Evolutionary conservation across 2,797 vertebrate species (phyloP).

Genomic region (Esox lucius): DNA sequence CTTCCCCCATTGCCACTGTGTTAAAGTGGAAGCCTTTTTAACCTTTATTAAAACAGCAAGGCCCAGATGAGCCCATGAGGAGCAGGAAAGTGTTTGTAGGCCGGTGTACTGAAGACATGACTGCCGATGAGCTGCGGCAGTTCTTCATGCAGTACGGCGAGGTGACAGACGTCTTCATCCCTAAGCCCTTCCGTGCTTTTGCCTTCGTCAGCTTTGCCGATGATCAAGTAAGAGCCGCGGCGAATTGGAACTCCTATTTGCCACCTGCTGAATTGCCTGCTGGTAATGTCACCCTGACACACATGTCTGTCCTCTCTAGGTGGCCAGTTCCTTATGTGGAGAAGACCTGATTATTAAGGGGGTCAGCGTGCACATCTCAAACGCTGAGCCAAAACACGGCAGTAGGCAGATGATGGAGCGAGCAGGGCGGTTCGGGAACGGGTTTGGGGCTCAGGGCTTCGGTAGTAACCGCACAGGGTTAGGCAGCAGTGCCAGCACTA

Average conservation of each 20-base stretch:
- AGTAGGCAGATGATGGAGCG: slow-evolving; percentile 95
- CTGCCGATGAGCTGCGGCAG: slow-evolving; percentile 89
- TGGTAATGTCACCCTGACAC: background rate
- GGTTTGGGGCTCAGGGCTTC: slow-evolving; percentile 93
- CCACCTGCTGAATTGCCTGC: background rate
- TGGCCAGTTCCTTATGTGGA: slow-evolving; percentile 95
- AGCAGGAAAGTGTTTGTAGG: slow-evolving; percentile 98
- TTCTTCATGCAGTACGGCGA: slow-evolving; percentile 98
- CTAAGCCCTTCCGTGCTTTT: slow-evolving; percentile 96
- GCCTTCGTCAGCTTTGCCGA: slow-evolving; percentile 97
- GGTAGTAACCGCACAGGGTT: slow-evolving; percentile 87
- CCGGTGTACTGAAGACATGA: slow-evolving; percentile 98
- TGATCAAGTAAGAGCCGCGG: slow-evolving; percentile 80
- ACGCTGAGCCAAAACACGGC: slow-evolving; percentile 98
- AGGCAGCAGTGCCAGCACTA: slow-evolving; percentile 89
- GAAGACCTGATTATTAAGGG: slow-evolving; percentile 99
- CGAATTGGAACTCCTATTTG: background rate
- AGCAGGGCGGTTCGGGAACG: slow-evolving; percentile 87
- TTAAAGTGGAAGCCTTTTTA: background rate
- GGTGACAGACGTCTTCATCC: slow-evolving; percentile 98
- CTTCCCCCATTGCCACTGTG: background rate
- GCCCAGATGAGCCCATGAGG: slow-evolving; percentile 91
- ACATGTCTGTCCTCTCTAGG: slow-evolving; percentile 68
- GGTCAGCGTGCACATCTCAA: slow-evolving; percentile 98
- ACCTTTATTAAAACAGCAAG: slow-evolving; percentile 68